Base-by-base conservation (phyloP, 2,797 vertebrate species). In the Oreochromis mossambicus region DNA sequence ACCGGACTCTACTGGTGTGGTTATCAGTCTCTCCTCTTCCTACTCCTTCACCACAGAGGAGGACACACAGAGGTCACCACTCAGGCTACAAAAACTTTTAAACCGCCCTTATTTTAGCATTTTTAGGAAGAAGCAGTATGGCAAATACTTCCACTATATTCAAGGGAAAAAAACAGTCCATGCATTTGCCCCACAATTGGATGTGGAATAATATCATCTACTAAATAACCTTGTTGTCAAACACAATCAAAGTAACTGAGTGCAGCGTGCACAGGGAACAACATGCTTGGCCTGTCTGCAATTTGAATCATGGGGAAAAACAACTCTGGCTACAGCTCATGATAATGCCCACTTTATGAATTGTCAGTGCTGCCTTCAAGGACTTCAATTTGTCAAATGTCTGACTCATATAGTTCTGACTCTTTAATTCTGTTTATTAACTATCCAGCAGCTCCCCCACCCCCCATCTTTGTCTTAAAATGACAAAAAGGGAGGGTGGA, bases 1-100 rank as follows among this genome's bases (percentile, higher is more conserved):
- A 92, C 75, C 21, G 89, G 86, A 94, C 88, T 88, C 80, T 87
- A 73, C 82, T 79, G 83, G 80, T 91, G 83, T 89, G 81, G 85
- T 87, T 89, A 88, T 87, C 86, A 79, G 52, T 85, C 84, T 80
- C 91, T 68, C 85, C 63, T 83, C 73, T 77, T 54, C n/a, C 51
- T 77, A 61, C 77, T 86, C 79, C 82, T 83, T 79, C 38, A 78
- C 83, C 48, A 79, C 88, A 87, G 89, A 78, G 32, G 81, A 89
- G 87, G 88, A 89, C 91, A 56, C 19, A 26, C 84, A 50, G 86
- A 92, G 91, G 92, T 91, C 89, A 86, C 15, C 55, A 4, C 50
- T 36, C 86, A 48, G 63, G 63, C 82, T 77, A 66, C 3, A 56
- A 8, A 86, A 87, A 63, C 89, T 91, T 86, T 14, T 43, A 38